These are phyloP conservation scores for Alsophila aescularia DNA, from an alignment of 2,888 invertebrate genomes.

Conservation along the genomic window DNA sequence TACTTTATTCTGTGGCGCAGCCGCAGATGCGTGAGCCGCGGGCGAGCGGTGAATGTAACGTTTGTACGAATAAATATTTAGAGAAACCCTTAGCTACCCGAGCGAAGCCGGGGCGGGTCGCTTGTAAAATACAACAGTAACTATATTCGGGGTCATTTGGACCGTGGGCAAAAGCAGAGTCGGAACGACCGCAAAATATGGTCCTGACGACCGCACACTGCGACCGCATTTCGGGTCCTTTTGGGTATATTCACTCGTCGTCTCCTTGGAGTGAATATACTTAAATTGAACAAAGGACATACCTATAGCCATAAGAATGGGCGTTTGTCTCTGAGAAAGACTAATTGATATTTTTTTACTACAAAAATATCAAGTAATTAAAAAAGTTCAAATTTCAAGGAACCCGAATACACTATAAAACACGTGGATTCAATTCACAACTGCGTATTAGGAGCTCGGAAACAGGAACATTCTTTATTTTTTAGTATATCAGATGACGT, in stretches of 20 bases:
- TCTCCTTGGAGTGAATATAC: no score
- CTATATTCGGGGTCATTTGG: constrained; percentile 17
- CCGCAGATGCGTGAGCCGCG: no score
- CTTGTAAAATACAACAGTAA: constrained; percentile 14
- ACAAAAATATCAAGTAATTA: not conserved
- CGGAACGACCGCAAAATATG: constrained; percentile 21
- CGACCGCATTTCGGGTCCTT: constrained; percentile 15
- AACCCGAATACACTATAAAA: constrained; percentile 1
- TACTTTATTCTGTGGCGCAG: no score
- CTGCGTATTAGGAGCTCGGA: not conserved
- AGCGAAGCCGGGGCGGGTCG: no score
- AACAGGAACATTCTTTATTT: not conserved
- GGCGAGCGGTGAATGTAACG: no score
- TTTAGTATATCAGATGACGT: constrained; percentile 1
- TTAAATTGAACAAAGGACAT: no score
- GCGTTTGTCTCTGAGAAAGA: no score
- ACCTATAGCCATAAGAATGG: no score
- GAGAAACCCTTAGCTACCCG: no score
- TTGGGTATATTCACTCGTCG: constrained; percentile 3
- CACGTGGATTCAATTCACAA: not conserved
- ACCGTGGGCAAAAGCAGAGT: constrained; percentile 17
- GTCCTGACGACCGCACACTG: constrained; percentile 17
- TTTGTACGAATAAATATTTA: no score
- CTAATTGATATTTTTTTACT: not conserved
- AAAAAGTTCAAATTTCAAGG: constrained; percentile 5